Evolutionary conservation across 2,888 invertebrate genomes (phyloP), one percentile per base, ranked within the genome.

Genomic region (Hirtodrosophila trivittata): DNA sequence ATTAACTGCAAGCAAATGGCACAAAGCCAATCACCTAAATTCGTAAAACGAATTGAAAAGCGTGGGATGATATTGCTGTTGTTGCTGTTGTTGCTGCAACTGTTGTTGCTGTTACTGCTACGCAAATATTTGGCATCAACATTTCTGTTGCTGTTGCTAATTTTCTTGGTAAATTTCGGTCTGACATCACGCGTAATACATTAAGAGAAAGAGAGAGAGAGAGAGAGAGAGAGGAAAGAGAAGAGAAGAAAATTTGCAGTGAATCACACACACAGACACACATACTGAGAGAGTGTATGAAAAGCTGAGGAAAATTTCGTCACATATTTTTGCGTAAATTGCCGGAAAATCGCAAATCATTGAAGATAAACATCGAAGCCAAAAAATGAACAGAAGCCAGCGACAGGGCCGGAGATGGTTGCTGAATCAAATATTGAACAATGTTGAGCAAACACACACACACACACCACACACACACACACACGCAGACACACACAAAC

Each of bases 341-440:
- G 86, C 82, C 87, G 87, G 88, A 88, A 87, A 88, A 87, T 87
- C 84, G 82, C 86, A 88, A 77, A 84, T 86, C 82, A 81, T 77
- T 72, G 76, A 62, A 81, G 87, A 87, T 87, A 87, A 87, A 88
- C 84, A 87, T 87, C 87, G 80, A 65, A 78, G 80, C 86, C 80
- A 83, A 86, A 67, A 75, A 78, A 75, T 69, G 86, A 80, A 86
- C 68, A 83, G 81, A 70, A 81, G 81, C 67, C 25, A 26, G 32
- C 32, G n/a, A 13, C 7, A 21, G 37, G 12, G 37, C 9, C 39
- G 50, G 46, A 60, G 60, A 64, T 68, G 55, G 50, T 51, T 75
- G 82, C 70, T 41, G 62, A 70, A 75, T 75, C 85, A 82, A 82
- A 86, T 86, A 86, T 82, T 69, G 81, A 86, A 86, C 82, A 86